Percentiles rank a stretch among this genome's conserved stretches.
Conservation (phyloP, 2,113 vertebrate species). For the Xenopus borealis region DNA sequence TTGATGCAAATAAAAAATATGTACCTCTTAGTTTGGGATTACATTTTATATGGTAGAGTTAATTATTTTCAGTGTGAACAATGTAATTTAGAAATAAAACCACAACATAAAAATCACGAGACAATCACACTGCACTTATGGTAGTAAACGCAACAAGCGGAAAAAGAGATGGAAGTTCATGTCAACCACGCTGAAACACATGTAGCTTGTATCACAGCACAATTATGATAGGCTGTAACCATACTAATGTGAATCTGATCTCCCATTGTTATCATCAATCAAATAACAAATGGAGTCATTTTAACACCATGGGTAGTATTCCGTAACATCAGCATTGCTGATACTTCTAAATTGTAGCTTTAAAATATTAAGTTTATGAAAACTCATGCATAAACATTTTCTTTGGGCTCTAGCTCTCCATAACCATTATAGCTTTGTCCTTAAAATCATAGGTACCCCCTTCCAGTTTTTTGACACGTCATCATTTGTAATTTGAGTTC, state of each 20-base stretch:
- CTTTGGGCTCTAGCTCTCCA: too few species aligned
- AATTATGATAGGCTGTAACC: conserved; percentile 9
- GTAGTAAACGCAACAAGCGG: not conserved
- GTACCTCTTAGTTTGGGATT: too few species aligned
- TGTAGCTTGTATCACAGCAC: conserved; percentile 26
- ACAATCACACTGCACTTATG: not conserved
- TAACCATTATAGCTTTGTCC: too few species aligned
- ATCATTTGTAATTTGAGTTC: too few species aligned
- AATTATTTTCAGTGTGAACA: too few species aligned
- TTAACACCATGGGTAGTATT: conserved; percentile 24
- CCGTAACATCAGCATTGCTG: conserved; percentile 22
- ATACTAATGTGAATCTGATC: conserved; percentile 17
- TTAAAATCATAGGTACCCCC: too few species aligned
- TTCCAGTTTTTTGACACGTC: too few species aligned
- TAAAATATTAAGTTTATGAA: not conserved
- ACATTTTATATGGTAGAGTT: too few species aligned
- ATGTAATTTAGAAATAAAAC: too few species aligned
- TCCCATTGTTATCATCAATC: conserved; percentile 42
- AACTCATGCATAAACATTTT: not conserved
- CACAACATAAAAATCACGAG: too few species aligned
- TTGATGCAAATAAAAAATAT: too few species aligned
- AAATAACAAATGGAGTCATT: conserved; percentile 29
- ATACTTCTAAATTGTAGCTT: not conserved
- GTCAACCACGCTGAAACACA: conserved; percentile 7
- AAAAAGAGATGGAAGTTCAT: not conserved